Conservation (phyloP, 2,797 vertebrate genomes). For the Helicolenus hilgendorfi region DNA sequence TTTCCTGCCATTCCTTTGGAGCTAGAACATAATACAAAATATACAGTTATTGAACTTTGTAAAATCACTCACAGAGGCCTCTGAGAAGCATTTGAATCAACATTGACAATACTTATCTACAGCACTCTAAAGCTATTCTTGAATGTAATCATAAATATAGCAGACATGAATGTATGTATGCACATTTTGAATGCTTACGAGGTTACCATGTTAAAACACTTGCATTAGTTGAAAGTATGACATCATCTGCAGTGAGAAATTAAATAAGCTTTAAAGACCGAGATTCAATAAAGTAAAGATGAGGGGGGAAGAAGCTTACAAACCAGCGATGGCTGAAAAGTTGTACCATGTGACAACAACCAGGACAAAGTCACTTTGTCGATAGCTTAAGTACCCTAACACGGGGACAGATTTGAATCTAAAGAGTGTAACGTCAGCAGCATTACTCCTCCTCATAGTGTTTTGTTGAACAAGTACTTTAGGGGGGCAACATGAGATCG, state of each 20-base stretch:
- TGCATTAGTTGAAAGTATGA: slow-evolving; percentile 86
- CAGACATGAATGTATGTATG: slow-evolving; percentile 85
- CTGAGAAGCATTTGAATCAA: slow-evolving; percentile 91
- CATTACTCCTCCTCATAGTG: slow-evolving; percentile 75
- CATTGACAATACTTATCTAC: slow-evolving; percentile 93
- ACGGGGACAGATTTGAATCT: slow-evolving; percentile 58
- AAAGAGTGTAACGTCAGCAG: slow-evolving; percentile 53
- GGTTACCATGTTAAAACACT: slow-evolving; percentile 88
- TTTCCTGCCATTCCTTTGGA: slow-evolving; percentile 91
- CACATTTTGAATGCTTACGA: slow-evolving; percentile 85
- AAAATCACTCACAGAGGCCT: slow-evolving; percentile 93
- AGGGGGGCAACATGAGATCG: slow-evolving; percentile 79
- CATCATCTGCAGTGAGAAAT: slow-evolving; percentile 87
- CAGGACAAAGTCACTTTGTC: slow-evolving; percentile 78
- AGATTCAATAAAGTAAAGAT: slow-evolving; percentile 63
- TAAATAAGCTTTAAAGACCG: slow-evolving; percentile 88
- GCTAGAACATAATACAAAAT: slow-evolving; percentile 95
- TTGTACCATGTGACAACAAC: slow-evolving; percentile 81
- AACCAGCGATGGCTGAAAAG: slow-evolving; percentile 75
- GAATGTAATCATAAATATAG: slow-evolving; percentile 91
- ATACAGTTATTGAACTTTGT: slow-evolving; percentile 93
- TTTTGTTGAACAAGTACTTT: slow-evolving; percentile 82
- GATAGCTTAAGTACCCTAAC: slow-evolving; percentile 75
- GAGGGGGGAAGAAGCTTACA: slow-evolving; percentile 54
- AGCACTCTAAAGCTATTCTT: slow-evolving; percentile 90